These are phyloP conservation scores for Hedychridium roseum DNA, from an alignment of 2,888 invertebrate genomes.

Conservation along the genomic window DNA sequence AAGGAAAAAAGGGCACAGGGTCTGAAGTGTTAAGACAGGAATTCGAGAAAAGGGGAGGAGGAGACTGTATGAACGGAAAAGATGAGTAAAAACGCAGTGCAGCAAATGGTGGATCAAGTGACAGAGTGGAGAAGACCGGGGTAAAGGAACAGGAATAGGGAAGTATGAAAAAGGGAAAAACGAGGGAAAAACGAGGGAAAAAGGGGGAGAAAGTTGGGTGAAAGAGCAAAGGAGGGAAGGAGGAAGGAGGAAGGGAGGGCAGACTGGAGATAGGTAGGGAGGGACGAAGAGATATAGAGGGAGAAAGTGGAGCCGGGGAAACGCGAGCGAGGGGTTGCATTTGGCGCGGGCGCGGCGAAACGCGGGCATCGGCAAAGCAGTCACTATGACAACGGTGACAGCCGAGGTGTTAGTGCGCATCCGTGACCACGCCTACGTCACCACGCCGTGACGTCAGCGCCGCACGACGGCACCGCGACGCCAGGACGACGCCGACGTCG, in stretches of 20 bases:
- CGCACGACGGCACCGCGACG: slow-evolving; percentile 43
- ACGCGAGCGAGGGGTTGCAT: too few relatives aligned
- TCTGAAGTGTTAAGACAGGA: too few relatives aligned
- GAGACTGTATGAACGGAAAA: too few relatives aligned
- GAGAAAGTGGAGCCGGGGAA: slow-evolving; percentile 34
- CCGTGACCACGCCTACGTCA: slow-evolving; percentile 64
- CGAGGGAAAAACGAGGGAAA: slow-evolving; percentile 9
- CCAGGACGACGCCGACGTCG: slow-evolving; percentile 46
- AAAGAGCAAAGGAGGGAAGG: slow-evolving; percentile 26
- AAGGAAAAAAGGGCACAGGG: too few relatives aligned
- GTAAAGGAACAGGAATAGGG: neutral
- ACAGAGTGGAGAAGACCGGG: neutral
- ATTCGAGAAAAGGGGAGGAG: too few relatives aligned
- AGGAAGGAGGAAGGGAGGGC: slow-evolving; percentile 15
- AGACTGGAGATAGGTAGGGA: slow-evolving; percentile 15
- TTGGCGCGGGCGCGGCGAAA: slow-evolving; percentile 52
- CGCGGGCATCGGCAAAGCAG: slow-evolving; percentile 57
- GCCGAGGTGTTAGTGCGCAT: slow-evolving; percentile 63
- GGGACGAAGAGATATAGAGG: slow-evolving; percentile 21
- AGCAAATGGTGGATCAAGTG: too few relatives aligned
- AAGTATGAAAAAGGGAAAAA: slow-evolving; percentile 9
- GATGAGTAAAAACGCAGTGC: too few relatives aligned
- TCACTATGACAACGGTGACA: slow-evolving; percentile 62
- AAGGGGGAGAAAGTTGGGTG: slow-evolving; percentile 9
- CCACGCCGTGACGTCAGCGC: slow-evolving; percentile 56